Evolutionary conservation across 2,113 vertebrate species (phyloP).

Genomic region (Protomyctophum bolini): DNA sequence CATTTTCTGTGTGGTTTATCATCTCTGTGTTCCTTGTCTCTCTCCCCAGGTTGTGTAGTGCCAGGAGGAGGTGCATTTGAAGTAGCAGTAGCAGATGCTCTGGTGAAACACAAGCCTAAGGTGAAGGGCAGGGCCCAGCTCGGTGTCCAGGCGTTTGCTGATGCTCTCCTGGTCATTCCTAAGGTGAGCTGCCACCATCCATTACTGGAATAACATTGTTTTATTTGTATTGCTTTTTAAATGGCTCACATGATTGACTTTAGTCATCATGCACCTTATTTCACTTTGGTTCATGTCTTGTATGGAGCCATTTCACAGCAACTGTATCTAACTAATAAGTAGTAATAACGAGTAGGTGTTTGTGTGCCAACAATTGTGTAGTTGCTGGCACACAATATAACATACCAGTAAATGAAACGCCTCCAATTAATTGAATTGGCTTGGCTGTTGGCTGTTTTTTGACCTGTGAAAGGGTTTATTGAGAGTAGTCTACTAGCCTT

Average conservation of each 20-base stretch:
- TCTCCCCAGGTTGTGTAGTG: constrained; percentile 85
- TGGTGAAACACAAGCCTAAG: constrained; percentile 88
- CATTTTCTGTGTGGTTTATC: neutral
- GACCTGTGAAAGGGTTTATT: too few species aligned
- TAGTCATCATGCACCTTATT: neutral
- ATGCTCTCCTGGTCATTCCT: constrained; percentile 93
- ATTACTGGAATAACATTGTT: neutral
- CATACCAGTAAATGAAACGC: too few species aligned
- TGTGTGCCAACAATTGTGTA: too few species aligned
- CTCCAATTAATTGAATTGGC: too few species aligned
- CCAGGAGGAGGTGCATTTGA: constrained; percentile 90
- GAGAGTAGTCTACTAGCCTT: too few species aligned
- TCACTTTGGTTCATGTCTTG: neutral
- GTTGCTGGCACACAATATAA: too few species aligned
- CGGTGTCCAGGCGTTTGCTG: constrained; percentile 95
- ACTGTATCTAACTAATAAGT: too few species aligned
- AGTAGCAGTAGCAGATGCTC: constrained; percentile 89
- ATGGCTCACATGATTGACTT: neutral
- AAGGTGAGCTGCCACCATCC: constrained; percentile 80
- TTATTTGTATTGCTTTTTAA: neutral
- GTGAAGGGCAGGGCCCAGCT: constrained; percentile 94
- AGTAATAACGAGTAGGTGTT: too few species aligned
- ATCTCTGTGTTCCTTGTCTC: neutral
- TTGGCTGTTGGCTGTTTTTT: too few species aligned
- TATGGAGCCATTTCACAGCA: neutral